Conservation (phyloP, 2,888 invertebrate genomes). For the Scaptomyza tumidula region DNA sequence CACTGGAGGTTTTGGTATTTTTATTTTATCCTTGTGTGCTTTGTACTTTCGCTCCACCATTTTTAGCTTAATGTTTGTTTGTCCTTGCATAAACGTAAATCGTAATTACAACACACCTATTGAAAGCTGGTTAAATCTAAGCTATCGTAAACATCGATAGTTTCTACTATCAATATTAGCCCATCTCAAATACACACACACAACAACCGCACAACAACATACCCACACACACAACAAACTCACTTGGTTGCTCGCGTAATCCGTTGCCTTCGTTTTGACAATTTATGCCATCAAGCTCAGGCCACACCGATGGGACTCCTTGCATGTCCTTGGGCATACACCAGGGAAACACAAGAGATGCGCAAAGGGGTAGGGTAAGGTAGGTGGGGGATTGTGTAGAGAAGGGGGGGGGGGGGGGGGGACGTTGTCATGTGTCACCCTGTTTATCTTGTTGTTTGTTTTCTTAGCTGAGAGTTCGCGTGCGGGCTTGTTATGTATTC, state of each 20-base stretch:
- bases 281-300: slow-evolving; percentile 60
- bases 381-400: no score
- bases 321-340: slow-evolving; percentile 30
- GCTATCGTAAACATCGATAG: slow-evolving; percentile 33
- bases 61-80: background rate
- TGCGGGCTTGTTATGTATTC: slow-evolving; percentile 53
- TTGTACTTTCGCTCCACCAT: background rate
- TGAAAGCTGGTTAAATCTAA: slow-evolving; percentile 2
- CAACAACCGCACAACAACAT: background rate
- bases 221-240: slow-evolving; percentile 13
- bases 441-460: slow-evolving; percentile 60
- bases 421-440: slow-evolving; percentile 48
- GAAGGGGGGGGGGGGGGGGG: background rate
- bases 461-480: slow-evolving; percentile 42
- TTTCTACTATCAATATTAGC: background rate
- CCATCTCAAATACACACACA: slow-evolving; percentile 7
- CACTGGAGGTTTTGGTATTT: no score
- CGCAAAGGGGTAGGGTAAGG: background rate
- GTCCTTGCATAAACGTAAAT: background rate
- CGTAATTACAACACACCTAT: background rate
- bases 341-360: slow-evolving; percentile 13
- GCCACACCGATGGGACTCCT: slow-evolving; percentile 33
- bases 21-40: background rate
- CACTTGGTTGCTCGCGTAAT: slow-evolving; percentile 45
- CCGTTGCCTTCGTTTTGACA: slow-evolving; percentile 69